Base-by-base conservation (phyloP, 2,797 vertebrate genomes). In the Poecile montanus region DNA sequence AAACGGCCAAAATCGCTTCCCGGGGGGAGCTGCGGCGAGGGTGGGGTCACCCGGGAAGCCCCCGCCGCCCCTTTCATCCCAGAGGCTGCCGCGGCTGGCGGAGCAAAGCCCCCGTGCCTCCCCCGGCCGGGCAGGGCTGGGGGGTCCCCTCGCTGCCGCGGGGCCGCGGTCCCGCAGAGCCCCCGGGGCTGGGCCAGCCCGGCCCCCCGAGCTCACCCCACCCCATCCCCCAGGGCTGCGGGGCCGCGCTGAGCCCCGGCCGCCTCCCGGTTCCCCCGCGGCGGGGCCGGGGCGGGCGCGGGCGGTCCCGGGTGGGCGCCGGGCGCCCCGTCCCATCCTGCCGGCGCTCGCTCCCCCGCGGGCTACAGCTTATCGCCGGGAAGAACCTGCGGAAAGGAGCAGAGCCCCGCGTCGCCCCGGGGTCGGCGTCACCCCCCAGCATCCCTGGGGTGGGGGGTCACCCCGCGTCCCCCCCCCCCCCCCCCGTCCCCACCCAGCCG, bases 301-400 rank as follows among this genome's bases (percentile, higher is more conserved):
- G 75, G 80, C 25, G 88, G 57, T 80, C 71, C 80, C 80, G 57
- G 88, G 80, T 9, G 70, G 83, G 74, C 30, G 23, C 72, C 48
- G 77, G 81, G 81, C 73, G 73, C 89, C 89, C 78, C 54, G 36
- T 47, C 8, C 73, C 65, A 5, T 89, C 77, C 57, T 83, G 85
- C 77, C 38, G 88, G 85, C 85, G 91, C 95, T 93, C 71, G 47
- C 85, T 73, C 74, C 91, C 85, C 90, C 91, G 88, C 58, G 94
- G 66, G 77, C 96, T 97, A 97, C 88, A 96, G 48, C 91, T 97
- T 97, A 97, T 97, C 97, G 65, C 97, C 95, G 95, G 97, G 97
- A 93, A 97, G 97, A 94, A 97, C 97, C 97, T 97, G 95, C 40
- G 57, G 90, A 67, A 66, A 95, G 42, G 81, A 97, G 85, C 87